phyloP scores from a whole-genome alignment of 2,797 vertebrate species.

The Thamnophis elegans region DNA sequence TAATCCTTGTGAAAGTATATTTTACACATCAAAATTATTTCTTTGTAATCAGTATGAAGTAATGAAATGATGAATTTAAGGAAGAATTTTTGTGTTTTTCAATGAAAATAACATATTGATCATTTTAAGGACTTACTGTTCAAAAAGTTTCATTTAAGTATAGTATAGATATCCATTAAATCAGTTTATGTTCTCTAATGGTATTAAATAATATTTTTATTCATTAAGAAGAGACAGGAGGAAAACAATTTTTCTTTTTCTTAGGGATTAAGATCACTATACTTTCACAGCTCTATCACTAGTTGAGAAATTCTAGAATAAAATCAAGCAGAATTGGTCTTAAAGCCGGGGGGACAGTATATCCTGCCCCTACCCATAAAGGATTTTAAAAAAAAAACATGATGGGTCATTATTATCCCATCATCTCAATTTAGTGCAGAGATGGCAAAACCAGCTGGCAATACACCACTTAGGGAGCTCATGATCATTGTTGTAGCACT shows the following conservation, averaged over 20 bases:
- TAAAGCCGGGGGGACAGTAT: not conserved
- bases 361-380: not conserved
- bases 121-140: not conserved
- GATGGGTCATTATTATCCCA: not conserved
- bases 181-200: not conserved
- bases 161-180: not conserved
- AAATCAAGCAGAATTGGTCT: not conserved
- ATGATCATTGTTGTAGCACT: not conserved
- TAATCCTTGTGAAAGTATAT: conserved; percentile 19
- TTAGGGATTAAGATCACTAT: not conserved
- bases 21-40: not conserved
- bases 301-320: not conserved
- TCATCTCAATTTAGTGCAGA: not conserved
- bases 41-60: conserved; percentile 14
- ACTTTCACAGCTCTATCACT: not conserved
- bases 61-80: conserved; percentile 13
- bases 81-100: not conserved
- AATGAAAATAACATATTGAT: not conserved
- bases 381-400: not conserved
- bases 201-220: not conserved
- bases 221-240: not conserved
- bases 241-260: not conserved
- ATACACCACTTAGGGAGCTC: not conserved
- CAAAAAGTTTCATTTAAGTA: not conserved
- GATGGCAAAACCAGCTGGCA: not conserved